Evolutionary conservation across 2,113 vertebrate genomes (phyloP).

Genomic region (Gambusia holbrooki): DNA sequence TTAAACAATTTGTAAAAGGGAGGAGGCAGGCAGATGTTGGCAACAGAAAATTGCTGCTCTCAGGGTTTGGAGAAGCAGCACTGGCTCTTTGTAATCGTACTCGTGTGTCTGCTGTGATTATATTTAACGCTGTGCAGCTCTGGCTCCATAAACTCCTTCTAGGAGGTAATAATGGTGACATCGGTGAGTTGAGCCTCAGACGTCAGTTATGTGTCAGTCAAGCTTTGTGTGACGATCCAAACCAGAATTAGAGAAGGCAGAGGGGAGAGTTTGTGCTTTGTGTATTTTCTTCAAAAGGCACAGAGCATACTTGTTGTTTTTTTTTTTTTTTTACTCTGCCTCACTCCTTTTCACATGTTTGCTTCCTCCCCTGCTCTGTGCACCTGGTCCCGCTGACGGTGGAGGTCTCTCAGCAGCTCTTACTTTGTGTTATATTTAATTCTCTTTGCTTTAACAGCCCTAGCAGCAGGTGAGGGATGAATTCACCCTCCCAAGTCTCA

Average conservation of each 20-base stretch:
- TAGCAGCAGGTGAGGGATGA: not conserved
- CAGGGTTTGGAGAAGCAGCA: slow-evolving; percentile 24
- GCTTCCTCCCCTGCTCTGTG: slow-evolving; percentile 36
- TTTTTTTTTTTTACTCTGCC: slow-evolving; percentile 25
- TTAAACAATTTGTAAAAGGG: slow-evolving; percentile 56
- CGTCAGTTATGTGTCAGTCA: slow-evolving; percentile 35
- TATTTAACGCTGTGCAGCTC: slow-evolving; percentile 5
- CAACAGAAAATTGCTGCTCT: slow-evolving; percentile 39
- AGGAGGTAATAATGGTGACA: slow-evolving; percentile 47
- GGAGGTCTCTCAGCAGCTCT: slow-evolving; percentile 9
- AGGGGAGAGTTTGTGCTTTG: not conserved
- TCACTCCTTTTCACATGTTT: slow-evolving; percentile 35
- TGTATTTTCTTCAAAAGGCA: slow-evolving; percentile 5
- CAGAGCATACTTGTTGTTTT: slow-evolving; percentile 1
- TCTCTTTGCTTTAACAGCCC: not conserved
- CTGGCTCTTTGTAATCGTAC: slow-evolving; percentile 13
- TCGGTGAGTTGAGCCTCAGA: slow-evolving; percentile 14
- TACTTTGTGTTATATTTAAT: not conserved
- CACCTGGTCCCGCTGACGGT: slow-evolving; percentile 45
- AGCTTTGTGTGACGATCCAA: slow-evolving; percentile 1
- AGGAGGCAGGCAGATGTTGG: slow-evolving; percentile 38
- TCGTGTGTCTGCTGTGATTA: slow-evolving; percentile 13
- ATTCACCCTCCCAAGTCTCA: not conserved
- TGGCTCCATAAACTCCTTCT: slow-evolving; percentile 35
- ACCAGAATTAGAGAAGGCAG: not conserved